Percentiles rank a stretch among this genome's conserved stretches.
Evolutionary conservation across 2,113 vertebrate species (phyloP).

Genomic region (Brachypodius melanocephalos): DNA sequence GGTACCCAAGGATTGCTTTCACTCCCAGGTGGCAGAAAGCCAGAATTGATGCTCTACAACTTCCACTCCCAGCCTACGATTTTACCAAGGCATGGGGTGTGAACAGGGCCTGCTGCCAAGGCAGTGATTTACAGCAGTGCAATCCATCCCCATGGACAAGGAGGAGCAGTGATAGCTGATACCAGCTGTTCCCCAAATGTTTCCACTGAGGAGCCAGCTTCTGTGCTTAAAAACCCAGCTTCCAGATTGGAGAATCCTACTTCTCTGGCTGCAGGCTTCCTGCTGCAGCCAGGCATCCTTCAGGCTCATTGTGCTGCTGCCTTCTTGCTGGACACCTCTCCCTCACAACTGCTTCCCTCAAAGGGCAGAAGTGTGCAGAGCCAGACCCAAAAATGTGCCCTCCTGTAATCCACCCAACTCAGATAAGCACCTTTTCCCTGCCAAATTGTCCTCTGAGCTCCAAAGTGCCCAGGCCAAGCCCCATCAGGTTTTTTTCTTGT

Average conservation of each 20-base stretch:
- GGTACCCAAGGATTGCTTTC: neutral
- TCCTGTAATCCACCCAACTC: neutral
- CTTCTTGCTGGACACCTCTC: neutral
- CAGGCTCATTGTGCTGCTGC: neutral
- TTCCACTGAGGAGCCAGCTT: constrained; percentile 1
- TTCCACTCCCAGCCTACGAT: constrained; percentile 2
- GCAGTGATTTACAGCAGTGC: constrained; percentile 22
- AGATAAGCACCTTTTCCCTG: neutral
- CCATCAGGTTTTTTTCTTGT: neutral
- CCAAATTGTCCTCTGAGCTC: neutral
- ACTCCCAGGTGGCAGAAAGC: neutral
- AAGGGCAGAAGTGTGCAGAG: neutral
- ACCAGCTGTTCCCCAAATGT: constrained; percentile 62
- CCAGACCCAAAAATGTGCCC: neutral
- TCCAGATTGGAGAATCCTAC: neutral
- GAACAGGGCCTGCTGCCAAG: constrained; percentile 29
- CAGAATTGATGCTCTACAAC: constrained; percentile 21
- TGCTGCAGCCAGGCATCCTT: neutral
- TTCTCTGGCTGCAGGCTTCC: neutral
- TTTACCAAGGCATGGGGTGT: constrained; percentile 17
- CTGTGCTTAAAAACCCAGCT: constrained; percentile 26
- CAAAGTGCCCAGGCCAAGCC: neutral
- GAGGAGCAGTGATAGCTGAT: constrained; percentile 24
- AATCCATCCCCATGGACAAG: constrained; percentile 48
- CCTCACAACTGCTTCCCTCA: neutral